phyloP scores from a whole-genome alignment of 2,113 vertebrate species.

The Myiozetetes cayanensis region DNA sequence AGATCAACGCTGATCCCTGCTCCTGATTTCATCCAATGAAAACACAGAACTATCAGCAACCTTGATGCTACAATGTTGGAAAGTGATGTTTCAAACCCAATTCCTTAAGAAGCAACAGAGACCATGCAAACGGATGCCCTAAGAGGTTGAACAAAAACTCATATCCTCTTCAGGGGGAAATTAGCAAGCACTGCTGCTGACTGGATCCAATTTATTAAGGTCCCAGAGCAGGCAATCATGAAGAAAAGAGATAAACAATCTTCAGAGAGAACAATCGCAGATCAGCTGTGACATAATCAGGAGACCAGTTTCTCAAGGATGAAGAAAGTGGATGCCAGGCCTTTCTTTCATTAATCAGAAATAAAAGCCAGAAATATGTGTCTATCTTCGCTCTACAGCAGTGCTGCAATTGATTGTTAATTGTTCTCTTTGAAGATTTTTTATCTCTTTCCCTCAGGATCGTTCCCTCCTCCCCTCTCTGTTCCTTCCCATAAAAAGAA shows the following conservation, averaged over 20 bases:
- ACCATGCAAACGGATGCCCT: not conserved
- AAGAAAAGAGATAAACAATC: conserved; percentile 61
- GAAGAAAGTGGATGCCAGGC: not conserved
- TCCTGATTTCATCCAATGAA: not conserved
- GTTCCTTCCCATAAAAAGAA: conserved; percentile 25
- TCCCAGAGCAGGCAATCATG: conserved; percentile 23
- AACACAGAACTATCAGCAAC: not conserved
- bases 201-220: conserved; percentile 48
- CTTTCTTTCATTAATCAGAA: conserved; percentile 48
- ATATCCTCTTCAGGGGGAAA: conserved; percentile 29
- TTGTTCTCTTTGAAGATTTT: conserved; percentile 58
- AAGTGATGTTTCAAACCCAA: not conserved
- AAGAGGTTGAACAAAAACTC: conserved; percentile 20
- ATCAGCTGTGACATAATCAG: conserved; percentile 55
- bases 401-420: conserved; percentile 47
- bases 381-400: conserved; percentile 26
- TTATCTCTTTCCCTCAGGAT: conserved; percentile 50
- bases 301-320: conserved; percentile 22
- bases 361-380: conserved; percentile 42
- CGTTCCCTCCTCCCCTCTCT: not conserved
- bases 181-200: not conserved
- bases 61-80: not conserved
- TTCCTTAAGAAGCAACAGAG: not conserved
- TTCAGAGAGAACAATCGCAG: conserved; percentile 36
- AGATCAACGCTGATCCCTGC: not conserved